Base-by-base conservation (phyloP, 2,113 vertebrate genomes). In the Poeciliopsis turrubarensis region DNA sequence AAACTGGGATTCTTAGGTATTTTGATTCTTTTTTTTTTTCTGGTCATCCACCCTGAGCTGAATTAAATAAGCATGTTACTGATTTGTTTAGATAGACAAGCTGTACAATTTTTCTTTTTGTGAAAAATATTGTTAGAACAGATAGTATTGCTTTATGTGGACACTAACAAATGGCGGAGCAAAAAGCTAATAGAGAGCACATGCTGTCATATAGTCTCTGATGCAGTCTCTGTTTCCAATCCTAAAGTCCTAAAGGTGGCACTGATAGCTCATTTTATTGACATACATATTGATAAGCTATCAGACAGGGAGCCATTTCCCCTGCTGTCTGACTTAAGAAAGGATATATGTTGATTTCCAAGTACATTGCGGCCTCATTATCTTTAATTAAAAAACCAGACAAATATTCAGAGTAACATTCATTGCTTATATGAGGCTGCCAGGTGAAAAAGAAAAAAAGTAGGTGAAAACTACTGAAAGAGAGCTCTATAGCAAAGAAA, bases 391-490 rank as follows among this genome's bases (percentile, higher is more conserved):
- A 26, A 71, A 64, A 66, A 79, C 65, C 62, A 77, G 74, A 71
- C 65, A 69, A 66, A 80, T 41, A 65, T 60, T 41, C 54, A 13
- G 65, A 66, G 29, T 41, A 5, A 0, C 7, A 39, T 26, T 63
- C n/a, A 47, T 68, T 75, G 60, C 72, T 77, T 57, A 74, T 77
- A 79, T 32, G 37, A 83, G 77, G 80, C 79, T 80, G 73, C 85
- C 77, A 81, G 86, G 68, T 72, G 84, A 12, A 37, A 37, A 37
- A 34, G 72, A 79, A 77, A 60, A 62, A 82, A 68, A 32, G 39
- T 74, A 60, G 73, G 77, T 77, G 60, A 86, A 77, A 83, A 75
- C 30, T 82, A 77, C 83, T 74, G 69, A 81, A 78, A 79, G 47
- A 74, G 13, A 82, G 77, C 70, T 86, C 67, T 68, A 69, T 72